Conservation (phyloP, 2,113 vertebrate species). For the Elgaria multicarinata region DNA sequence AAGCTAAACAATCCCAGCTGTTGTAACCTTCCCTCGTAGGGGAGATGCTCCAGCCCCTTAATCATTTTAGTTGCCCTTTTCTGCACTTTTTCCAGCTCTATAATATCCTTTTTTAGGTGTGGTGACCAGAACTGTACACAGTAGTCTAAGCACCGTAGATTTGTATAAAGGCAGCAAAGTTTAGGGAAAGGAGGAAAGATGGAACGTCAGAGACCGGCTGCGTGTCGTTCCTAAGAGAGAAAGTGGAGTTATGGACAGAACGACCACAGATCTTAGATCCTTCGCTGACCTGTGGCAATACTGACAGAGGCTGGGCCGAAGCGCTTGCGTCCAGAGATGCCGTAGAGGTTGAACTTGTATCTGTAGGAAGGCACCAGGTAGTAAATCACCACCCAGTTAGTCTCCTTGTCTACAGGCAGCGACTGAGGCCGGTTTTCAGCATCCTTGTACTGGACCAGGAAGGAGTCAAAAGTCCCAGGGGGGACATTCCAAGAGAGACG, state of each 20-base stretch:
- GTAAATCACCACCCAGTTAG: conserved; percentile 29
- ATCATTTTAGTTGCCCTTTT: too few relatives aligned
- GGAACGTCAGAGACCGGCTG: not conserved
- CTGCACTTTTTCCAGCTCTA: too few relatives aligned
- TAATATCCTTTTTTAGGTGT: too few relatives aligned
- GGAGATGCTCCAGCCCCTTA: too few relatives aligned
- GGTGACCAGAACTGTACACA: too few relatives aligned
- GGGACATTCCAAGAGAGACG: conserved; percentile 62
- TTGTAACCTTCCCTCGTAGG: too few relatives aligned
- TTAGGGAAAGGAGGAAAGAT: not conserved
- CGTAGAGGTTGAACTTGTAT: conserved; percentile 72
- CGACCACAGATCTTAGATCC: not conserved
- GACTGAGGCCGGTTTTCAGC: conserved; percentile 27
- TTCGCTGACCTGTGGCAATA: conserved; percentile 57
- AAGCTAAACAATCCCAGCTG: too few relatives aligned
- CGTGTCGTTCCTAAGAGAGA: not conserved
- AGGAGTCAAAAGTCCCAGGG: conserved; percentile 62
- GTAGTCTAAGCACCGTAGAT: too few relatives aligned
- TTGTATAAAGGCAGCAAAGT: too few relatives aligned
- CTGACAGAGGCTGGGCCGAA: conserved; percentile 43
- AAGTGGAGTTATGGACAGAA: not conserved
- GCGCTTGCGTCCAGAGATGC: conserved; percentile 60
- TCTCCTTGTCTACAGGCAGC: conserved; percentile 34
- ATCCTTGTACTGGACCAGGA: conserved; percentile 66
- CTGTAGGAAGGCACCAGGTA: conserved; percentile 54